Percentiles rank a stretch among this genome's conserved stretches.
Evolutionary conservation across 2,888 invertebrate species (phyloP).

Genomic region (Aleiodes alternator): DNA sequence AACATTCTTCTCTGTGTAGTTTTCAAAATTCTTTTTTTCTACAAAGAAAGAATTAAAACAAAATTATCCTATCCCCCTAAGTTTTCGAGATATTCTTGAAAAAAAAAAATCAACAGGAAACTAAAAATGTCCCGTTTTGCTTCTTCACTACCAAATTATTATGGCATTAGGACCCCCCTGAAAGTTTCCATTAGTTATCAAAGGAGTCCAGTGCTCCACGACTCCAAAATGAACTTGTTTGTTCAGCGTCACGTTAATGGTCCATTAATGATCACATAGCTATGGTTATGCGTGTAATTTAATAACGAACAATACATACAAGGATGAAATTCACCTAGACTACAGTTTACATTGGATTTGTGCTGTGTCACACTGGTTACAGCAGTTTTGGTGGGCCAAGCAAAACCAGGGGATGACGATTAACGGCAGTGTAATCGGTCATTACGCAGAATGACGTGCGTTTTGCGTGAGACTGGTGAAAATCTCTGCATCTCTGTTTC

Average conservation of each 20-base stretch:
- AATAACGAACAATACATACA: conserved; percentile 68
- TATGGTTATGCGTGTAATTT: conserved; percentile 72
- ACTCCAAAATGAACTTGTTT: not conserved
- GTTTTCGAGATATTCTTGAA: too few relatives aligned
- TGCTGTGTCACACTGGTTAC: conserved; percentile 68
- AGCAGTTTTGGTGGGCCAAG: conserved; percentile 34
- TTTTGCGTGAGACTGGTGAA: conserved; percentile 63
- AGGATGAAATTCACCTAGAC: conserved; percentile 63
- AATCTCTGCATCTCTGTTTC: not conserved
- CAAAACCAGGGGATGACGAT: conserved; percentile 64
- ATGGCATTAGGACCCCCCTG: too few relatives aligned
- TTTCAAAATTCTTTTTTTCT: too few relatives aligned
- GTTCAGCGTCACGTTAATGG: conserved; percentile 66
- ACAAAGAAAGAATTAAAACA: too few relatives aligned
- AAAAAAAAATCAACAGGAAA: too few relatives aligned
- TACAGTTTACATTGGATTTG: conserved; percentile 58
- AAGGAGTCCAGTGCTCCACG: too few relatives aligned
- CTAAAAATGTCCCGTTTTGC: too few relatives aligned
- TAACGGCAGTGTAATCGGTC: conserved; percentile 69
- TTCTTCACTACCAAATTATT: too few relatives aligned
- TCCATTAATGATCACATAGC: conserved; percentile 72
- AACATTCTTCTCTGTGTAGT: too few relatives aligned
- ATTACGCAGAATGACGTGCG: conserved; percentile 74
- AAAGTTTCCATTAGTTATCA: too few relatives aligned
- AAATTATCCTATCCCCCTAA: too few relatives aligned